These are phyloP conservation scores for Zelostemma sp. DNA, from an alignment of 1,140 invertebrate genomes.

Conservation along the genomic window DNA sequence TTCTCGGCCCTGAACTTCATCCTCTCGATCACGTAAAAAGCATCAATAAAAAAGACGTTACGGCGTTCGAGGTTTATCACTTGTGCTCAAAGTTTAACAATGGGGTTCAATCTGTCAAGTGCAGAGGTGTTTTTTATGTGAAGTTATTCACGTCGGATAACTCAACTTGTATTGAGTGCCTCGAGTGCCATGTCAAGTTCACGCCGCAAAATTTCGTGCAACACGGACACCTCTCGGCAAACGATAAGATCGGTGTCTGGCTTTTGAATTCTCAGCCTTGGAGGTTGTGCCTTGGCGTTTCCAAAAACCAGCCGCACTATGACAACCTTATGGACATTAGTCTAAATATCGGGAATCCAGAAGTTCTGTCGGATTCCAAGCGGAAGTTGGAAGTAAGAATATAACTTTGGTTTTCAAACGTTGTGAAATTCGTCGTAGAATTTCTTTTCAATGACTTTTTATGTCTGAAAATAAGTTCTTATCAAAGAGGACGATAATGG, in stretches of 20 bases:
- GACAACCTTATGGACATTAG: constrained; percentile 81
- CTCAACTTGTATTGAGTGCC: constrained; percentile 91
- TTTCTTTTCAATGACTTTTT: no score
- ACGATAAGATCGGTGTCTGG: constrained; percentile 97
- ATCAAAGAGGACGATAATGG: no score
- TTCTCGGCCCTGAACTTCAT: constrained; percentile 75
- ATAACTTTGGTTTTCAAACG: no score
- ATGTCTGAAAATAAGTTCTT: no score
- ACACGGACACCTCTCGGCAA: constrained; percentile 88
- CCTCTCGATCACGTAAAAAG: constrained; percentile 30
- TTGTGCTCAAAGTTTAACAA: no score
- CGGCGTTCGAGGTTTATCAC: constrained; percentile 85
- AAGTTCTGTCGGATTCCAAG: constrained; percentile 66
- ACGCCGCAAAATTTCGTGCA: constrained; percentile 92
- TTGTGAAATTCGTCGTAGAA: no score
- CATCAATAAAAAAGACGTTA: constrained; percentile 47
- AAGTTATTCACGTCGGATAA: constrained; percentile 81
- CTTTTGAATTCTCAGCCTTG: constrained; percentile 97
- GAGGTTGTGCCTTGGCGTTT: constrained; percentile 89
- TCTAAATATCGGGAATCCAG: constrained; percentile 82
- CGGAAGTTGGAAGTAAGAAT: constrained; percentile 67
- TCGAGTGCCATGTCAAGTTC: constrained; percentile 88
- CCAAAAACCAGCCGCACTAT: constrained; percentile 81
- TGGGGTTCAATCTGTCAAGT: no score
- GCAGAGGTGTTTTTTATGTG: constrained; percentile 87